Base-by-base conservation (phyloP, 2,113 vertebrate genomes). In the Cyrtonyx montezumae region DNA sequence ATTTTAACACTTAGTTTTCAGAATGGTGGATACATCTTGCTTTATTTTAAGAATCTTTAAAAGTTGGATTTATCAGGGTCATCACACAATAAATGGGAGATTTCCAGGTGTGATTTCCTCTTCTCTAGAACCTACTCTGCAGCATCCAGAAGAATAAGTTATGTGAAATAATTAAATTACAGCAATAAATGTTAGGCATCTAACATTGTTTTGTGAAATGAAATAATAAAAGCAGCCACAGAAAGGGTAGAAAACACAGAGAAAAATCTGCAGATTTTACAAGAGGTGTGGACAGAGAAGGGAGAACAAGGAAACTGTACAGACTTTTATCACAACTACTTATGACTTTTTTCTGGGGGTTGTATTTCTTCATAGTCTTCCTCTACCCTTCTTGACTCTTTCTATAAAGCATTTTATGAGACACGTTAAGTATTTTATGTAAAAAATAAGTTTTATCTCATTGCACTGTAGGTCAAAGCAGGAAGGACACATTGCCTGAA, bases 331-430 rank as follows among this genome's bases (percentile, higher is more conserved):
- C 19, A 3, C 66, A 78, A 34, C 67, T 91, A 49, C 79, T 89
- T 66, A 48, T 6, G 8, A 37, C 82, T 93, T 71, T 75, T 75
- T 45, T 82, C 66, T 78, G 46, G 53, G 68, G 58, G 42, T 48
- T 83, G 16, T 30, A 61, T 68, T 83, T 93, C 61, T 95, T 62
- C 71, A 14, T 45, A 83, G 56, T 69, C 89, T 94, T 75, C 51
- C 70, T 76, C 69, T 86, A 48, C 91, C 62, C 94, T 85, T 74
- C 58, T 79, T 86, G 73, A 90, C 85, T 83, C 74, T 89, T 34
- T 51, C 90, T 91, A 84, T 94, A 94, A 96, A 96, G 45, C 34
- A 76, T 91, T 96, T 96, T 96, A 96, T 87, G 93, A 95, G 94
- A 73, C 40, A 45, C 87, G 70, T 81, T 90, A 93, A 91, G 80